Evolutionary conservation across 2,888 invertebrate species (phyloP), one percentile per base, ranked within the genome.

Genomic region (Julus scandinavius): DNA sequence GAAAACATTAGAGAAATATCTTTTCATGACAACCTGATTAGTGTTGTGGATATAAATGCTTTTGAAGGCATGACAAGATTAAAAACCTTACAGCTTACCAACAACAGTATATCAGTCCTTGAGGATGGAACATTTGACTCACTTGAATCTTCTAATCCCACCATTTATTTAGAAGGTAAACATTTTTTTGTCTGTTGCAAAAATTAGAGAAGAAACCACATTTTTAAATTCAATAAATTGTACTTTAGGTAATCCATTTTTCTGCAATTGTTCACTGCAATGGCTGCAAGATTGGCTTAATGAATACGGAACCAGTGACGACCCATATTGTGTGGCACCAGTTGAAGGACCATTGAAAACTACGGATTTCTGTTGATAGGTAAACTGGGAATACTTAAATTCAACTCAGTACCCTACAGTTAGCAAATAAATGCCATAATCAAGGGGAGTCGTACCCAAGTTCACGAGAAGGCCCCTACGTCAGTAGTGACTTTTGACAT

Each of bases 211-310:
- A 45, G 6, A 45, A 45, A 45, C 54, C 54, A 54, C 54, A 45
- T 45, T 45, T 1, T 7, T 45, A 45, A 45, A 45, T 50, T 50
- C 13, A 7, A 50, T 7, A 50, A n/a, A 58, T 58, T 58, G n/a
- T 20, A 29, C 13, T 80, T 40, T 3, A 80, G 80, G 80, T 29
- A 80, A 80, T 80, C 80, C 80, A 38, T 80, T 80, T 80, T 80
- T 38, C 15, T 80, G 80, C 80, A 80, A 80, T 38, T 80, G 80
- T 38, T 80, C 80, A 80, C 9, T 80, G 13, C 80, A 80, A 38
- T 80, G 80, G 80, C 80, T 80, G 11, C 80, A 80, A 80, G 80
- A 80, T 13, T 80, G 80, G 80, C 80, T 80, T 15, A 80, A 80
- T 5, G 13, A 80, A 80, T 38, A 80, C 5, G 80, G 11, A 4